A percentile compares a stretch with the other conserved stretches of the same genome.
Evolutionary conservation across 2,113 vertebrate species (phyloP).

Genomic region (Phylloscopus trochilus): DNA sequence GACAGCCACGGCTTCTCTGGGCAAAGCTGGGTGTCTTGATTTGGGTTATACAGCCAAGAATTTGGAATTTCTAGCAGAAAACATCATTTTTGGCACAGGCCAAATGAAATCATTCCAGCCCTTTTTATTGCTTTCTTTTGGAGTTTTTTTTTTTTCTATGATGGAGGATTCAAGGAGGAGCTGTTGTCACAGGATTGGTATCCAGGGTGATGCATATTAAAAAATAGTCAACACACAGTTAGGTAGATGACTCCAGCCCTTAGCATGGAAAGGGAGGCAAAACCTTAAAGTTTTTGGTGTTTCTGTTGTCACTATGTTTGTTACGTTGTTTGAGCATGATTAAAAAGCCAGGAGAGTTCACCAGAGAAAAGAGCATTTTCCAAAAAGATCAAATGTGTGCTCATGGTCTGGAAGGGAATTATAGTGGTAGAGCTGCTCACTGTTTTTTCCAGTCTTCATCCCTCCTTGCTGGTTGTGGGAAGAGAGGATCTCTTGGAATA

Average conservation of each 20-base stretch:
- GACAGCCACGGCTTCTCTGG: neutral
- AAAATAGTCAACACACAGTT: neutral
- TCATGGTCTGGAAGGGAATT: neutral
- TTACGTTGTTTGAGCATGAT: neutral
- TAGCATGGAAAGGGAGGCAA: neutral
- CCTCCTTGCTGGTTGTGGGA: neutral
- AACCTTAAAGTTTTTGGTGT: neutral
- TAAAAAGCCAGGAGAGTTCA: neutral
- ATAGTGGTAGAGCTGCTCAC: neutral
- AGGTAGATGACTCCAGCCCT: neutral
- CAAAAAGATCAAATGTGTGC: neutral
- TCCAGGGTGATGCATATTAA: neutral
- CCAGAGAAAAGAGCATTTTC: neutral
- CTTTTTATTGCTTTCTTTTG: neutral
- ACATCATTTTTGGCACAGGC: neutral
- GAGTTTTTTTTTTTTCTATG: neutral
- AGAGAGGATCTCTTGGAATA: neutral
- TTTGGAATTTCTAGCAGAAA: neutral
- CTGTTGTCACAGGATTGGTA: neutral
- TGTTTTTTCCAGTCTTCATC: neutral
- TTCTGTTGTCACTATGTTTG: neutral
- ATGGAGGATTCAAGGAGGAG: neutral
- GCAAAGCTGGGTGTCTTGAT: neutral
- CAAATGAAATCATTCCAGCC: neutral
- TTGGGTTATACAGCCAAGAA: neutral